Base-by-base conservation (phyloP, 2,797 vertebrate genomes). In the Denticeps clupeoides region DNA sequence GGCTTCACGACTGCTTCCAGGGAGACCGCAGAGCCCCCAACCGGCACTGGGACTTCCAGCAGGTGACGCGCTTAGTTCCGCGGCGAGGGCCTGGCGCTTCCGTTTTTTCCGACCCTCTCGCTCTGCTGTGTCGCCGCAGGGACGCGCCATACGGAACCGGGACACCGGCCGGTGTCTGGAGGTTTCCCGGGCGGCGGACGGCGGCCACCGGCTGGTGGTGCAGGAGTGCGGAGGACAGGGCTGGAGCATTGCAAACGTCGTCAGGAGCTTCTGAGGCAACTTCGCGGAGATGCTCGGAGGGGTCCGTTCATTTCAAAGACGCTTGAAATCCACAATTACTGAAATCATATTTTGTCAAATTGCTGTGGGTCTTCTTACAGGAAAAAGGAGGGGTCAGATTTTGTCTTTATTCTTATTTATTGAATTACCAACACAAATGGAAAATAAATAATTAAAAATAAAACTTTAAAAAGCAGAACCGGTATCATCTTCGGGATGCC, bases 31-130 rank as follows among this genome's bases (percentile, higher is more conserved):
- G 72, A 37, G 62, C 49, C 11, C 45, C 71, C 3, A 31, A 69
- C 58, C 73, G 68, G 44, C 19, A 70, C 24, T 84, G 80, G 81
- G 69, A 81, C 45, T 82, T 84, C 31, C 67, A 67, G 64, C 77
- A 78, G 71, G 80, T 79, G 51, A 37, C 45, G 37, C 47, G 15
- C 10, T 31, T 3, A 16, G 2, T 5, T 15, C 52, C 8, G 26
- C 18, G 21, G 1, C 12, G 24, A 19, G 42, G 11, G 48, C 24
- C 13, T 2, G 18, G n/a, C n/a, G n/a, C n/a, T 7, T 3, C 18
- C 28, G 5, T n/a, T 49, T 10, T 60, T 65, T 58, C n/a, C 16
- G 47, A 57, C 47, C n/a, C n/a, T n/a, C n/a, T n/a, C n/a, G n/a
- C n/a, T n/a, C n/a, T n/a, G n/a, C n/a, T n/a, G n/a, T n/a, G n/a